Percentiles rank a stretch among this genome's conserved stretches.
phyloP scores from a whole-genome alignment of 1,140 invertebrate species.

The Vanessa tameamea region DNA sequence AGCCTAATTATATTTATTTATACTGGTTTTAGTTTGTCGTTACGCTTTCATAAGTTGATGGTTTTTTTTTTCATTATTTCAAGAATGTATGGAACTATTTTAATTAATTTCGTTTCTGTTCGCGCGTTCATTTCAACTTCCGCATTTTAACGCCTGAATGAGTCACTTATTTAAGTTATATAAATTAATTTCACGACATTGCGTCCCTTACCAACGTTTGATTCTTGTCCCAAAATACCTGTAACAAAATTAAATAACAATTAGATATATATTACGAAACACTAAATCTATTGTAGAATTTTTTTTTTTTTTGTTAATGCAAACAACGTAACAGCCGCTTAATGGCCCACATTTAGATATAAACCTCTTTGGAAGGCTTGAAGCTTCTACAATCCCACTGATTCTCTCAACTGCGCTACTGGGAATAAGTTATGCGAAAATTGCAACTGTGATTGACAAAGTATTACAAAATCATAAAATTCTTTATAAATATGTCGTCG shows the following conservation, averaged over 20 bases:
- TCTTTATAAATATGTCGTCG: neutral
- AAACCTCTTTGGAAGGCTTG: too few species aligned
- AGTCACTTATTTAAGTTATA: slow-evolving; percentile 6
- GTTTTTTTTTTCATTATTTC: neutral
- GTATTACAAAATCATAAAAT: neutral
- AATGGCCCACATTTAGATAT: too few species aligned
- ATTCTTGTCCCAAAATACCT: slow-evolving; percentile 68
- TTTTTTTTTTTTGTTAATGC: too few species aligned
- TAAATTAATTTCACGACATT: neutral
- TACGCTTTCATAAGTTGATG: neutral
- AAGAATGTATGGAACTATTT: neutral
- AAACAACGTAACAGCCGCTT: too few species aligned
- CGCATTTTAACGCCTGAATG: neutral
- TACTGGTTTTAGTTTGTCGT: slow-evolving; percentile 2
- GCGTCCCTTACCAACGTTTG: slow-evolving; percentile 48
- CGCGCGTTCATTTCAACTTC: neutral
- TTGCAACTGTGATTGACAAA: neutral
- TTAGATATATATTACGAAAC: slow-evolving; percentile 20
- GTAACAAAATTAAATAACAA: slow-evolving; percentile 49
- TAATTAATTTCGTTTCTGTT: neutral
- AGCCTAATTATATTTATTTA: neutral
- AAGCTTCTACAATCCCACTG: too few species aligned
- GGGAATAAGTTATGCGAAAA: too few species aligned
- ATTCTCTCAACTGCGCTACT: too few species aligned
- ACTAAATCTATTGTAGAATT: neutral